Base-by-base conservation (phyloP, 2,888 invertebrate genomes). In the Ommatoiulus sabulosus region DNA sequence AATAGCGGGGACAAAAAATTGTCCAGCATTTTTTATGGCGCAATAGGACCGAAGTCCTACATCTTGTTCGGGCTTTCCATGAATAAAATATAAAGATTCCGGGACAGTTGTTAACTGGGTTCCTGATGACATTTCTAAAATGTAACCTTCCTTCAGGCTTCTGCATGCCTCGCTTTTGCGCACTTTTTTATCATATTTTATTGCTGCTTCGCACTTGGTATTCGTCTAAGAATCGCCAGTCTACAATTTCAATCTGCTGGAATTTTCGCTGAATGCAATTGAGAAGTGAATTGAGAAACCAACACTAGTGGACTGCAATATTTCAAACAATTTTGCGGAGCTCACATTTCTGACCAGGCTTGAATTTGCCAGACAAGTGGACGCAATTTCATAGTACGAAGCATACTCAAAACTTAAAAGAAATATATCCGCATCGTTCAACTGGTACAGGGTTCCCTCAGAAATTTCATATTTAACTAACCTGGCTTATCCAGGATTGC, bases 31-130 rank as follows among this genome's bases (percentile, higher is more conserved):
- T 63, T 7, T 10, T 63, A 20, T 63, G 4, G 63, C 52, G 15
- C 52, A 15, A 63, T 20, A 20, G n/a, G 20, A 63, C 20, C 20
- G 20, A 63, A 63, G 63, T 63, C 63, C 63, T 63, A 20, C 63
- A 63, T 63, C 63, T 63, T 63, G n/a, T 63, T 63, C 20, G n/a
- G 57, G 63, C 63, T 63, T 63, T 63, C n/a, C 63, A 63, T 63
- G 63, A 63, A 63, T 63, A 63, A 63, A 63, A 63, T 63, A 63
- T 63, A 63, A 63, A 63, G 63, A 63, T 63, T 20, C 20, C 63
- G 15, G 63, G 63, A 12, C 63, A 63, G 63, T 63, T 63, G 63
- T 63, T 63, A 63, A 63, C 63, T 20, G 20, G 63, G 63, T 63
- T 63, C 63, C 63, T 63, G 63, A 63, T 63, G 63, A 63, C 63